phyloP scores from a whole-genome alignment of 2,797 vertebrate genomes.

The Danio albolineatus region DNA sequence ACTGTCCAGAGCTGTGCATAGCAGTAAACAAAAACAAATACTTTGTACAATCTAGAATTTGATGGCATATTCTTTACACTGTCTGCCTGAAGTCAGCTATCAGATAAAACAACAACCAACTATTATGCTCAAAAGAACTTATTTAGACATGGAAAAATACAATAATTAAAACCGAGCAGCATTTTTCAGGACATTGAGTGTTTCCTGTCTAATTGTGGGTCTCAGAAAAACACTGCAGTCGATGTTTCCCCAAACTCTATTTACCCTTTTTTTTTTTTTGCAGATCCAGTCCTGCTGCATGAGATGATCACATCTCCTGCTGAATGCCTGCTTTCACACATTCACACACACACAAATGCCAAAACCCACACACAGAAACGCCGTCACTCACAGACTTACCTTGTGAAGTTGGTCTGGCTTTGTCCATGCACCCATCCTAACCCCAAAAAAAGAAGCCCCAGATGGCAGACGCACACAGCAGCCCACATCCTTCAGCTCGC shows the following conservation, averaged over 20 bases:
- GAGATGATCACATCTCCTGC: background rate
- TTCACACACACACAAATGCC: background rate
- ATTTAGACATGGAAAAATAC: constrained; percentile 1
- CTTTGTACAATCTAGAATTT: background rate
- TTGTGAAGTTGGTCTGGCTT: constrained; percentile 66
- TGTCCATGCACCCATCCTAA: constrained; percentile 62
- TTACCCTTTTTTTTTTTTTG: background rate
- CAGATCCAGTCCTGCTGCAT: background rate
- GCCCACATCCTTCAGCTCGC: constrained; percentile 76
- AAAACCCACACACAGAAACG: background rate
- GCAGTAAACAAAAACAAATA: background rate
- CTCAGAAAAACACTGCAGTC: background rate
- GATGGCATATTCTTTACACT: background rate
- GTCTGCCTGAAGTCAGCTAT: background rate
- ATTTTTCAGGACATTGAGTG: background rate
- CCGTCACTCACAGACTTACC: constrained; percentile 56
- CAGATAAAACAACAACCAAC: background rate
- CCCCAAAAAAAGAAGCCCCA: constrained; percentile 59
- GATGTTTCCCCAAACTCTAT: background rate
- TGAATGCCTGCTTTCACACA: constrained; percentile 27
- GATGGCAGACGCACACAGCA: constrained; percentile 65
- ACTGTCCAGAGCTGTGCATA: background rate
- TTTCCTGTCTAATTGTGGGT: background rate
- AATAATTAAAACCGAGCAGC: constrained; percentile 8
- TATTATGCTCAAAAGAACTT: background rate